Percentiles rank a stretch among this genome's conserved stretches.
These are phyloP conservation scores for Agrochola lota DNA, from an alignment of 2,888 invertebrate species.

Conservation along the genomic window DNA sequence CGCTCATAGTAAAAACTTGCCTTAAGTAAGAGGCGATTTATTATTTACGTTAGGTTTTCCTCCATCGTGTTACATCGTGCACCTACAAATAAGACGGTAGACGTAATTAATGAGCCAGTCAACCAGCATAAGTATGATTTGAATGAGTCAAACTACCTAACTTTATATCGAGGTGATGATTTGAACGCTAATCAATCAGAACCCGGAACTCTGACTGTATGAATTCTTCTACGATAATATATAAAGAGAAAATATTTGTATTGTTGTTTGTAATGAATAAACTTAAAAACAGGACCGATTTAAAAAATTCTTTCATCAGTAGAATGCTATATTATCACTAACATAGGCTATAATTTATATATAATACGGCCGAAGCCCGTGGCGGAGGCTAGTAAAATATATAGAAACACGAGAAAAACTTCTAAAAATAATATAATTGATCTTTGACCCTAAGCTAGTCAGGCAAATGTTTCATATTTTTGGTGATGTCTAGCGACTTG, in stretches of 20 bases:
- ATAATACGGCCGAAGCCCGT: no score
- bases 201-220: background rate
- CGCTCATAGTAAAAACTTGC: background rate
- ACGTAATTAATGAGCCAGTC: background rate
- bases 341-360: no score
- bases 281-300: no score
- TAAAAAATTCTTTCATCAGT: no score
- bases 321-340: no score
- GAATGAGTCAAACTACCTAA: background rate
- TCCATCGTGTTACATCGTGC: background rate
- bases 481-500: no score
- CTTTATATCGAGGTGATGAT: background rate
- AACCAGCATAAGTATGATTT: background rate
- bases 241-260: no score
- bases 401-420: no score
- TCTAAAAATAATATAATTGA: background rate
- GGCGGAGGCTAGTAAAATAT: no score
- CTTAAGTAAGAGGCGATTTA: background rate
- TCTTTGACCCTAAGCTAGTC: background rate
- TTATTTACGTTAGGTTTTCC: background rate
- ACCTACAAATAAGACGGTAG: background rate
- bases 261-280: no score
- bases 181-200: background rate
- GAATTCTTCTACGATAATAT: no score
- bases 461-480: background rate